Conservation (phyloP, 53 echinoderm and acorn worm genomes). For the Crossaster papposus region DNA sequence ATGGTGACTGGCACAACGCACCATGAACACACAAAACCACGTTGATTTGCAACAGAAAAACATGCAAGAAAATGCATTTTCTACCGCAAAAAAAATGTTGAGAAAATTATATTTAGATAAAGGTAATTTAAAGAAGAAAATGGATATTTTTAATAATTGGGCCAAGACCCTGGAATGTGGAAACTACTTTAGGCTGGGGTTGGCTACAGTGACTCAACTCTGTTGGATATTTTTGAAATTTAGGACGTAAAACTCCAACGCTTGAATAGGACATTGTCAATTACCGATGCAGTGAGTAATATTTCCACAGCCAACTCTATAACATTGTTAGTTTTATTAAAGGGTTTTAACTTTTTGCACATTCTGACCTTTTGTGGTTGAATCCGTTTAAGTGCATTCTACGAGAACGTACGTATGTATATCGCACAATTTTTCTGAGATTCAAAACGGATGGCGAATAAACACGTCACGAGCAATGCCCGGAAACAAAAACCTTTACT, state of each 20-base stretch:
- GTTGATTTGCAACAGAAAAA: too few relatives aligned
- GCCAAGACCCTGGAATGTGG: neutral
- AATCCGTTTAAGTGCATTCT: neutral
- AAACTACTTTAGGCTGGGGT: neutral
- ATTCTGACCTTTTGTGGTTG: neutral
- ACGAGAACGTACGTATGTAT: too few relatives aligned
- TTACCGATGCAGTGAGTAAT: conserved; percentile 10
- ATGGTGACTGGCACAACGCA: too few relatives aligned
- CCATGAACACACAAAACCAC: too few relatives aligned
- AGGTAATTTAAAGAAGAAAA: neutral
- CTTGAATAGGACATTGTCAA: conserved; percentile 5
- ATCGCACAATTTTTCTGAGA: too few relatives aligned
- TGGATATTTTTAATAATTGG: neutral
- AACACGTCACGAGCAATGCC: too few relatives aligned
- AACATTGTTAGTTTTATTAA: neutral
- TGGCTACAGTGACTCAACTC: neutral
- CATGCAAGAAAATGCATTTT: too few relatives aligned
- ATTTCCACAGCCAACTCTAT: neutral
- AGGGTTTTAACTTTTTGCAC: neutral
- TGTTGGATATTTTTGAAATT: conserved; percentile 7
- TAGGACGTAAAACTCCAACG: neutral
- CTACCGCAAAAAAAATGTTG: too few relatives aligned
- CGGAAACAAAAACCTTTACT: too few relatives aligned
- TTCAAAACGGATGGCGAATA: too few relatives aligned
- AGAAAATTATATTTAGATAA: too few relatives aligned